These are phyloP conservation scores for Diabrotica balteata DNA, from an alignment of 2,888 invertebrate species.

Conservation along the genomic window DNA sequence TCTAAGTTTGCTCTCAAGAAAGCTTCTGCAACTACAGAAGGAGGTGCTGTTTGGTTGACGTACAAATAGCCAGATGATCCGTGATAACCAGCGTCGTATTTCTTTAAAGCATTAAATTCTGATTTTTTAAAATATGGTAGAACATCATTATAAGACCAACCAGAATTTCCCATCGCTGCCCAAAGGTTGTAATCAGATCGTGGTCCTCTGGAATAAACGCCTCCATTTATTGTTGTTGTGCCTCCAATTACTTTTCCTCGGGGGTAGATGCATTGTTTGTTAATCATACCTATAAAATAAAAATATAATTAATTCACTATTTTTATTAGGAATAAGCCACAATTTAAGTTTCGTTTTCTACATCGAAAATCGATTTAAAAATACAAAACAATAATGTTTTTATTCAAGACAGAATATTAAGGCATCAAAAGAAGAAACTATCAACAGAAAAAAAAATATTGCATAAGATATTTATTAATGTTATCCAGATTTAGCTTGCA, in stretches of 20 bases:
- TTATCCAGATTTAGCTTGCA: too few species aligned
- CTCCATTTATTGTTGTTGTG: conserved; percentile 77
- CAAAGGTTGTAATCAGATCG: conserved; percentile 73
- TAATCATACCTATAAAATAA: conserved; percentile 44
- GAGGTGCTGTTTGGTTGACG: conserved; percentile 28
- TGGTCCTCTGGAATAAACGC: conserved; percentile 77
- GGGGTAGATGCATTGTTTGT: conserved; percentile 55
- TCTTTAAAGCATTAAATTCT: conserved; percentile 61
- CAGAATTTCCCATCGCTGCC: conserved; percentile 71
- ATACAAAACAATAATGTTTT: too few species aligned
- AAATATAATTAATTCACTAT: not conserved
- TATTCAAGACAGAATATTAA: too few species aligned
- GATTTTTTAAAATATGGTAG: conserved; percentile 77
- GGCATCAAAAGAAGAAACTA: too few species aligned
- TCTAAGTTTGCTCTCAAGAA: conserved; percentile 62
- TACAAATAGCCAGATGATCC: conserved; percentile 64
- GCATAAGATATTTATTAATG: too few species aligned
- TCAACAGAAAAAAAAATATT: too few species aligned
- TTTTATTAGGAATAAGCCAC: not conserved
- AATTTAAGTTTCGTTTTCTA: too few species aligned
- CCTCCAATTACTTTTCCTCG: conserved; percentile 81
- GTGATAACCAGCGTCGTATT: conserved; percentile 23
- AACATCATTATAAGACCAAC: conserved; percentile 74
- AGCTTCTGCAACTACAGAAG: conserved; percentile 12
- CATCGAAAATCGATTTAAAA: too few species aligned